Conservation (phyloP, 2,797 vertebrate genomes). For the Sebastes miniatus region DNA sequence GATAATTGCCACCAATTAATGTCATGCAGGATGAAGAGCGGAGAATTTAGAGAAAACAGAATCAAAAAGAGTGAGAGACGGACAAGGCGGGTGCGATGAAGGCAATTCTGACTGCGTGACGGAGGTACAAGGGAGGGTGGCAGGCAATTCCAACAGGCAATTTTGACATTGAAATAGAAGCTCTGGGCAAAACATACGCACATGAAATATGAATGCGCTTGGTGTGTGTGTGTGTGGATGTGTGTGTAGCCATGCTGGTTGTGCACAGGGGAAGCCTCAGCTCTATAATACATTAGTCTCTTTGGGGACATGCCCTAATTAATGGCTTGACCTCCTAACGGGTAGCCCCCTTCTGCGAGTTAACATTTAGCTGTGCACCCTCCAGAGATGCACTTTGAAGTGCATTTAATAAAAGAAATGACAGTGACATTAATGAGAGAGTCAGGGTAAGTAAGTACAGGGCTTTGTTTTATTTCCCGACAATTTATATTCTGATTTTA, state of each 20-base stretch:
- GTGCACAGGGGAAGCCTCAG: conserved; percentile 69
- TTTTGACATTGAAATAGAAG: conserved; percentile 62
- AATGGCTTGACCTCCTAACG: conserved; percentile 82
- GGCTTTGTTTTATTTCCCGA: conserved; percentile 76
- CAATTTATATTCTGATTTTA: conserved; percentile 73
- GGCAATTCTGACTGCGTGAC: conserved; percentile 46
- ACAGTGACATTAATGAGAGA: conserved; percentile 75
- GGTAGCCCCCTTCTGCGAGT: conserved; percentile 77
- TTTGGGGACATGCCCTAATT: conserved; percentile 81
- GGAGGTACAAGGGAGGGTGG: conserved; percentile 34
- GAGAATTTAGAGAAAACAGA: conserved; percentile 32
- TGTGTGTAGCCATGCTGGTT: conserved; percentile 56
- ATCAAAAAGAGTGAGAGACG: conserved; percentile 25
- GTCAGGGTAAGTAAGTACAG: conserved; percentile 60
- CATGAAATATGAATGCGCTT: conserved; percentile 68
- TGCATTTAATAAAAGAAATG: conserved; percentile 70
- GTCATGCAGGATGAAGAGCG: conserved; percentile 38
- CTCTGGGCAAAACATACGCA: conserved; percentile 63
- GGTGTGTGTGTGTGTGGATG: conserved; percentile 23
- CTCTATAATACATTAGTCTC: conserved; percentile 75
- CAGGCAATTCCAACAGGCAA: conserved; percentile 60
- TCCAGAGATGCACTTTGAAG: conserved; percentile 75
- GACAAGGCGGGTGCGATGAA: conserved; percentile 34
- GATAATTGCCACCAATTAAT: conserved; percentile 75
- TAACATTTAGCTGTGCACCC: conserved; percentile 81